Base-by-base conservation (phyloP, 2,888 invertebrate species). In the Eretmocerus hayati region DNA sequence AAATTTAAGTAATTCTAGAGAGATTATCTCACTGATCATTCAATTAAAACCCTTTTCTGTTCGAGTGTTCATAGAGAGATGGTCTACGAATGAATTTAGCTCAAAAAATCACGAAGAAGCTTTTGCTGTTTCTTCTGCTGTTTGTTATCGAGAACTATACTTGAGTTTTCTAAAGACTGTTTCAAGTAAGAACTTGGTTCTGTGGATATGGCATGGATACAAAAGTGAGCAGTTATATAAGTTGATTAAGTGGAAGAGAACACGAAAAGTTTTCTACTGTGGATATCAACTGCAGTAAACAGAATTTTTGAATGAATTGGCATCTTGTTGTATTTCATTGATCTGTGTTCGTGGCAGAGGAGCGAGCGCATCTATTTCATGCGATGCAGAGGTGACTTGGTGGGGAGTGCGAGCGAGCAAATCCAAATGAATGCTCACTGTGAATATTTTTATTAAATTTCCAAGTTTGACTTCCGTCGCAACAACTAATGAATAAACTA, bases 401-500 rank as follows among this genome's bases (percentile, higher is more conserved):
- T 52, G 59, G 57, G 58, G 55, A 55, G 58, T 53, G 58, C 52
- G 63, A 62, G 47, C 50, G 50, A 45, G 48, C 50, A 53, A 47
- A 62, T 62, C 58, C 63, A 65, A 65, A 66, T 66, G 66, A 69
- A 65, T 71, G 70, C 67, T 71, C 67, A 69, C 60, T 70, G 71
- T 71, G 71, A 71, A 71, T 71, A 71, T 71, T 71, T 71, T 71
- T 70, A 71, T 71, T 71, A 71, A 71, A 71, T 71, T 71, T 71
- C 67, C 71, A 71, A 71, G 66, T 71, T 71, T 71, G 68, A 71
- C 71, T 66, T 71, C 65, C 67, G 69, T 70, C 69, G 64, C 63
- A 68, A 69, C 64, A 69, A 69, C 66, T 67, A 71, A 69, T 69
- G 71, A 71, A 71, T 69, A 68, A 71, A 70, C 61, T 68, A 65